Evolutionary conservation across 2,113 vertebrate genomes (phyloP).

Genomic region (Clarias magur): DNA sequence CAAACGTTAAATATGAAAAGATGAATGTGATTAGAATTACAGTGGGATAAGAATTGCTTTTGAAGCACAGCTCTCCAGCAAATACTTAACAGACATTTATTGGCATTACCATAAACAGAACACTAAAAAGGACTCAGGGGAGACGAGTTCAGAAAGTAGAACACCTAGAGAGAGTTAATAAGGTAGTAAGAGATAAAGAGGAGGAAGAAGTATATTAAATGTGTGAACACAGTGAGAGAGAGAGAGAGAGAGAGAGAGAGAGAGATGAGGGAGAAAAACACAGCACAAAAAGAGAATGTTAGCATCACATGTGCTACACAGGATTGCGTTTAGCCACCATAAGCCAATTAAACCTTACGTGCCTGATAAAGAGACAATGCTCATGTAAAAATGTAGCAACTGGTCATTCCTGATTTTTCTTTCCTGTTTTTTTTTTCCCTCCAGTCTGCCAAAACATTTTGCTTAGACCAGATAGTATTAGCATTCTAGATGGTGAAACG

Average conservation of each 20-base stretch:
- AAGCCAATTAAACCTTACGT: background rate
- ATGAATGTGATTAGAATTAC: slow-evolving; percentile 15
- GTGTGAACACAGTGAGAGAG: background rate
- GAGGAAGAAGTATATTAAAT: background rate
- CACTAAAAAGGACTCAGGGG: slow-evolving; percentile 17
- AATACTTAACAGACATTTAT: slow-evolving; percentile 2
- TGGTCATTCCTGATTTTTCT: background rate
- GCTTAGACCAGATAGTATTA: background rate
- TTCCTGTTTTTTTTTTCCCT: background rate
- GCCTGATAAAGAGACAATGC: background rate
- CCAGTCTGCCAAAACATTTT: background rate
- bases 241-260: background rate
- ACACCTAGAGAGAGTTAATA: background rate
- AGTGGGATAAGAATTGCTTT: slow-evolving; percentile 31
- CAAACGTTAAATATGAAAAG: slow-evolving; percentile 30
- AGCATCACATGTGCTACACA: background rate
- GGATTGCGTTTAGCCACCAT: background rate
- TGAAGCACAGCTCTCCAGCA: slow-evolving; percentile 29
- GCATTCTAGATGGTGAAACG: background rate
- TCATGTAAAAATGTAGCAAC: background rate
- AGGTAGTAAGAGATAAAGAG: background rate
- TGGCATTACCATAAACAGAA: slow-evolving; percentile 27
- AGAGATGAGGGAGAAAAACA: background rate
- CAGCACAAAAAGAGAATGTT: slow-evolving; percentile 3
- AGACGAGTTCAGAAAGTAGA: slow-evolving; percentile 18